These are phyloP conservation scores for Caranx ignobilis DNA, from an alignment of 2,113 vertebrate species.

Conservation along the genomic window DNA sequence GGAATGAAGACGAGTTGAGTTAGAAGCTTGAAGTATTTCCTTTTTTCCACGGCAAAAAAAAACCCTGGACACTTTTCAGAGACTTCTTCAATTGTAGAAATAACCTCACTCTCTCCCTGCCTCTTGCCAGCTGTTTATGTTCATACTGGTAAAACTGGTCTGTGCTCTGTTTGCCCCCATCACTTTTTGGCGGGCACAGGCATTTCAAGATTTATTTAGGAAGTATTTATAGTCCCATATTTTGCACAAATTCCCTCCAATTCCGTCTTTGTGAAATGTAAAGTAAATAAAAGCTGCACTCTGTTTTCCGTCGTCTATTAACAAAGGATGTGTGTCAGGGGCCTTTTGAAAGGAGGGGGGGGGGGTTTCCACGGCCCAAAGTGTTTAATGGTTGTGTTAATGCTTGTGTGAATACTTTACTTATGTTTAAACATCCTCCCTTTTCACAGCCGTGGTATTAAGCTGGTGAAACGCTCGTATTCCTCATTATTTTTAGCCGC, in stretches of 20 bases:
- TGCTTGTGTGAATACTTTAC: constrained; percentile 8
- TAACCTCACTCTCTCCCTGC: constrained; percentile 12
- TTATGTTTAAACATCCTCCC: not conserved
- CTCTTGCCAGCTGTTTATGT: constrained; percentile 25
- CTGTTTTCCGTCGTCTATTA: not conserved
- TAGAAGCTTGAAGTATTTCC: not conserved
- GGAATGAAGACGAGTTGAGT: not conserved
- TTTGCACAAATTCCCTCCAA: not conserved
- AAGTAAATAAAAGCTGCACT: not conserved
- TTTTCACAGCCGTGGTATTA: not conserved
- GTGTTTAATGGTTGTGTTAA: not conserved
- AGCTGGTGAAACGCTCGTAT: not conserved
- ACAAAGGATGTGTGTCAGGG: not conserved
- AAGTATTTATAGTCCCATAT: not conserved
- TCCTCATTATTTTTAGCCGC: not conserved
- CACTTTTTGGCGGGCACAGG: not conserved
- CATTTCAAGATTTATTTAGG: constrained; percentile 13
- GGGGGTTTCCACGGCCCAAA: not conserved
- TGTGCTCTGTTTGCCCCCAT: not conserved
- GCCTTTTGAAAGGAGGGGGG: not conserved
- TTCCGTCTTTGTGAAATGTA: not conserved
- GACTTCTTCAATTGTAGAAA: not conserved
- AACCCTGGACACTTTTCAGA: constrained; percentile 33
- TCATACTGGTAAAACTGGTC: constrained; percentile 1
- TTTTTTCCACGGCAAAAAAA: constrained; percentile 16